Conservation (phyloP, 2,113 vertebrate genomes). For the Alectura lathami region DNA sequence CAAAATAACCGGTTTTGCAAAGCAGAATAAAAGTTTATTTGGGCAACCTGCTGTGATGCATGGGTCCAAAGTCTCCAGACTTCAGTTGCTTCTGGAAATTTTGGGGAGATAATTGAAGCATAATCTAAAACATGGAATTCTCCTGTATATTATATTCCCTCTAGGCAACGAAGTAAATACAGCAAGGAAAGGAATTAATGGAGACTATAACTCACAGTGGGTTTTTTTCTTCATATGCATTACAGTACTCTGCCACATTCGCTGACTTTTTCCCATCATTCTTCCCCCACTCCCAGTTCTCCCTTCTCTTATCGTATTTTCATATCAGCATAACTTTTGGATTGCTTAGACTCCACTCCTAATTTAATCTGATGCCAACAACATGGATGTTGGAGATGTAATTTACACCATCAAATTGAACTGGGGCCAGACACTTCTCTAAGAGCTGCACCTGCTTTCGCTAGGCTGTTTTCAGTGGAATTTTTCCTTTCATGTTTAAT, state of each 20-base stretch:
- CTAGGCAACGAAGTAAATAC: constrained; percentile 13
- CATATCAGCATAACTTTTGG: not conserved
- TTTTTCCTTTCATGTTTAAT: constrained; percentile 58
- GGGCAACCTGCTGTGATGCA: constrained; percentile 27
- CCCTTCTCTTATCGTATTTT: not conserved
- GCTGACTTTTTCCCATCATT: not conserved
- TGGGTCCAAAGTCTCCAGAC: constrained; percentile 16
- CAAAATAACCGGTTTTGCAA: not conserved
- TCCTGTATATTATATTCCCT: constrained; percentile 17
- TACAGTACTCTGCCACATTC: not conserved
- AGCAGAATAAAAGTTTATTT: constrained; percentile 5
- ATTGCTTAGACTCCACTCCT: not conserved
- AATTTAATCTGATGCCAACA: constrained; percentile 27
- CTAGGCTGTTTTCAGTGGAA: constrained; percentile 19
- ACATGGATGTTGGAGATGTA: not conserved
- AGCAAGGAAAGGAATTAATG: constrained; percentile 37
- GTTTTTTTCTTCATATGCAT: constrained; percentile 1
- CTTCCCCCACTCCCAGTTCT: not conserved
- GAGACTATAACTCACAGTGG: constrained; percentile 15
- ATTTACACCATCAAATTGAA: constrained; percentile 32
- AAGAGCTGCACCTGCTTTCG: constrained; percentile 57
- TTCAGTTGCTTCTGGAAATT: not conserved
- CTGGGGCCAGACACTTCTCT: not conserved
- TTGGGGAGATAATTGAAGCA: not conserved
- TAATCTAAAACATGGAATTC: constrained; percentile 38